A percentile compares a stretch with the other conserved stretches of the same genome.
Evolutionary conservation across 2,113 vertebrate species (phyloP).

Genomic region (Festucalex cinctus): DNA sequence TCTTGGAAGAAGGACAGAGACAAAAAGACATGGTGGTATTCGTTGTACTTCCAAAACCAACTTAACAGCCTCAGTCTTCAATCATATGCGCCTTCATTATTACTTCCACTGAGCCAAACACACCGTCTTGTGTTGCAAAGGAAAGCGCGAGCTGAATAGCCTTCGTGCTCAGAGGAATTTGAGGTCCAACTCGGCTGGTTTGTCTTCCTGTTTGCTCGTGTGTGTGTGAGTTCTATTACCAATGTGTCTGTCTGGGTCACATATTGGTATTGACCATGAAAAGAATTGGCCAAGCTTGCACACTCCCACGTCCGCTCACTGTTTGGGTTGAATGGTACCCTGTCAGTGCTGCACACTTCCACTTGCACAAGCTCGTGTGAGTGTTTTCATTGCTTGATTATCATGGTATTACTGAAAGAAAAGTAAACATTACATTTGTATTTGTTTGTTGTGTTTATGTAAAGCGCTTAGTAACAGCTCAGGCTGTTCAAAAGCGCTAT

Average conservation of each 20-base stretch:
- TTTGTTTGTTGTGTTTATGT: too few relatives aligned
- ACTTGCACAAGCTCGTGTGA: neutral
- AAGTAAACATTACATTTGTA: too few relatives aligned
- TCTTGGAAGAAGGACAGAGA: neutral
- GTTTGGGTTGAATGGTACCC: neutral
- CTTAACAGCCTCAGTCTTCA: neutral
- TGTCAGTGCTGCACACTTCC: neutral
- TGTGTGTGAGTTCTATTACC: neutral
- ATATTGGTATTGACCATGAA: neutral
- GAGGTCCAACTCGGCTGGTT: neutral
- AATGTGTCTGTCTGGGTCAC: neutral
- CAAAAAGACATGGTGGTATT: neutral
- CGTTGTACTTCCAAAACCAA: neutral
- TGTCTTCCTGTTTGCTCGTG: neutral
- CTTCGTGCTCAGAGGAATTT: neutral
- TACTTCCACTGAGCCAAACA: neutral
- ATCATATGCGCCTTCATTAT: neutral
- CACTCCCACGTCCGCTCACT: neutral
- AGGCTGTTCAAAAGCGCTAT: too few relatives aligned
- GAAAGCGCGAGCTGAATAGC: neutral
- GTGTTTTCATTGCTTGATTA: neutral
- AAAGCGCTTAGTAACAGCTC: too few relatives aligned
- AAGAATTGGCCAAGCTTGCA: neutral
- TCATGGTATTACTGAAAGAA: neutral
- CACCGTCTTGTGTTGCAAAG: neutral